Evolutionary conservation across 2,888 invertebrate species (phyloP).

Genomic region (Pammene aurita): DNA sequence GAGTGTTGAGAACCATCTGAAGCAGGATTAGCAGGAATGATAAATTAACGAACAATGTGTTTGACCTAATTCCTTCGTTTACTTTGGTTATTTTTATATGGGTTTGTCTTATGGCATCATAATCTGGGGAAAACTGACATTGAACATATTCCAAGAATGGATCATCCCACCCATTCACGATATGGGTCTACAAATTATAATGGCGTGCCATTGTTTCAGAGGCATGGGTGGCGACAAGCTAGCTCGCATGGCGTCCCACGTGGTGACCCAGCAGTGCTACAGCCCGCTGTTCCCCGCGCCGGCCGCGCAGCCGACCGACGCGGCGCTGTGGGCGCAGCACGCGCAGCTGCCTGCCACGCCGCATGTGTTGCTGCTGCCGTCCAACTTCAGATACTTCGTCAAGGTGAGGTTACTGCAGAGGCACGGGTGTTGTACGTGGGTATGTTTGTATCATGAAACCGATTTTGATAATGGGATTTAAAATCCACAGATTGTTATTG

Average conservation of each 20-base stretch:
- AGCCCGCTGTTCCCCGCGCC: constrained; percentile 92
- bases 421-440: no score
- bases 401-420: constrained; percentile 82
- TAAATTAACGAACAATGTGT: no score
- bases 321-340: constrained; percentile 86
- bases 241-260: constrained; percentile 87
- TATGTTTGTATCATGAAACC: no score
- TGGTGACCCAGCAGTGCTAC: constrained; percentile 90
- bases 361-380: constrained; percentile 92
- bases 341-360: constrained; percentile 89
- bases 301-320: constrained; percentile 87
- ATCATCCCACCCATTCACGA: background rate
- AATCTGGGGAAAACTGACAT: background rate
- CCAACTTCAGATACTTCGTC: constrained; percentile 91
- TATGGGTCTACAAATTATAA: no score
- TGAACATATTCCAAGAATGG: background rate
- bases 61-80: no score
- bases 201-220: constrained; percentile 47
- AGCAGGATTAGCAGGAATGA: no score
- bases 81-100: no score
- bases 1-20: no score
- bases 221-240: constrained; percentile 85
- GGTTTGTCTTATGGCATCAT: background rate
- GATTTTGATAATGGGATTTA: no score
- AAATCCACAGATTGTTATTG: no score